Evolutionary conservation across 2,797 vertebrate genomes (phyloP).

Genomic region (Micromesistius poutassou): DNA sequence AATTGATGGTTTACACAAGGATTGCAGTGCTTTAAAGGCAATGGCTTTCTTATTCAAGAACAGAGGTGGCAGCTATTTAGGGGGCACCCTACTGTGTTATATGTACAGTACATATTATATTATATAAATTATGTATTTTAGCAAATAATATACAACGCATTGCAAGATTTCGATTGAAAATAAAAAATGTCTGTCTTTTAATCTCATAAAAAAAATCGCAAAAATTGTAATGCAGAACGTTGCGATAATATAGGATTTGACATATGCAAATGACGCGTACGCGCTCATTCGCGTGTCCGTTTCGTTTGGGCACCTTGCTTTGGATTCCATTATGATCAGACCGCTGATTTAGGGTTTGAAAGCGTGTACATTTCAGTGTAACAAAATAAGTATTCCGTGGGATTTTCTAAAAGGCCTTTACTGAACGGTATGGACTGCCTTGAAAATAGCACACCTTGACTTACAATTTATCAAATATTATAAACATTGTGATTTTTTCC

Average conservation of each 20-base stretch:
- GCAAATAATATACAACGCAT: background rate
- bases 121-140: conserved; percentile 29
- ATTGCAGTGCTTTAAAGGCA: conserved; percentile 19
- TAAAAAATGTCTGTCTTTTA: background rate
- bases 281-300: conserved; percentile 58
- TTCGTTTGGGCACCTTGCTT: conserved; percentile 41
- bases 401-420: background rate
- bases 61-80: conserved; percentile 39
- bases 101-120: conserved; percentile 19
- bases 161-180: conserved; percentile 2
- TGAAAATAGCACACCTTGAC: background rate
- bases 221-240: conserved; percentile 31
- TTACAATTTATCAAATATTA: background rate
- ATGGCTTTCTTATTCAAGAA: conserved; percentile 29
- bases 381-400: background rate
- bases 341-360: background rate
- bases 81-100: conserved; percentile 7
- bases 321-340: conserved; percentile 33
- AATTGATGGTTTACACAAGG: conserved; percentile 44
- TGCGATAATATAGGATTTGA: conserved; percentile 43
- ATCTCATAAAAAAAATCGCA: background rate
- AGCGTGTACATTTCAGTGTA: background rate
- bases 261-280: conserved; percentile 64
- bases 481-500: background rate
- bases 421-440: background rate